These are phyloP conservation scores for Serranus cabrilla DNA, from an alignment of 2,797 vertebrate genomes.

Conservation along the genomic window DNA sequence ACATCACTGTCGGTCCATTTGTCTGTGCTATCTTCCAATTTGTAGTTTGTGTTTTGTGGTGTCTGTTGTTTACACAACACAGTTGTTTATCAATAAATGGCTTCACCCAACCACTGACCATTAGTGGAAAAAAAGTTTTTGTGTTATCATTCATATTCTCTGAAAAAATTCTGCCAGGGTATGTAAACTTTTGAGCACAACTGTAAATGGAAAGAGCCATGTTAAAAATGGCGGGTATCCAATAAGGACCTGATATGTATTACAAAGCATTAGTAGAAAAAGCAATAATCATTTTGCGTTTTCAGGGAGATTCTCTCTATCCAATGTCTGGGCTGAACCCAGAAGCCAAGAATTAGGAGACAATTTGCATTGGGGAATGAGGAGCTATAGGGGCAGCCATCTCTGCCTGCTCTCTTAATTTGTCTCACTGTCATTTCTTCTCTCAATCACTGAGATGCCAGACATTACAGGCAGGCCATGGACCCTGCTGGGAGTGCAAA, in stretches of 20 bases:
- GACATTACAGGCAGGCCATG: constrained; percentile 68
- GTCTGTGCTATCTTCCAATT: no score
- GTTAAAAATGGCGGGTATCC: neutral
- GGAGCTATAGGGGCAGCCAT: constrained; percentile 47
- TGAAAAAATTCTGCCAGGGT: no score
- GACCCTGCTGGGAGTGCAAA: constrained; percentile 75
- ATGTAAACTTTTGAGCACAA: no score
- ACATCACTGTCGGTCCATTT: no score
- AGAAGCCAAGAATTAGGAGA: constrained; percentile 41
- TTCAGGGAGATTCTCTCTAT: neutral
- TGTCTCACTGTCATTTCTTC: constrained; percentile 77
- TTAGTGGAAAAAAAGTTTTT: no score
- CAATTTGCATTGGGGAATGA: constrained; percentile 65
- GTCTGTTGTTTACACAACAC: no score
- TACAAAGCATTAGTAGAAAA: constrained; percentile 20
- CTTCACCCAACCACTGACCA: no score
- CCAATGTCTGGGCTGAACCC: constrained; percentile 24
- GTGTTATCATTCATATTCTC: no score
- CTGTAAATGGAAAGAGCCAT: no score
- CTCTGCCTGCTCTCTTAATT: constrained; percentile 63
- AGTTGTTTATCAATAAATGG: no score
- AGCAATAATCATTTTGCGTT: constrained; percentile 10
- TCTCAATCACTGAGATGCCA: constrained; percentile 75
- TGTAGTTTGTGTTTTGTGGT: no score
- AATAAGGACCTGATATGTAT: constrained; percentile 4